phyloP scores from a whole-genome alignment of 2,888 invertebrate genomes.

The Prosopocoilus inquinatus region DNA sequence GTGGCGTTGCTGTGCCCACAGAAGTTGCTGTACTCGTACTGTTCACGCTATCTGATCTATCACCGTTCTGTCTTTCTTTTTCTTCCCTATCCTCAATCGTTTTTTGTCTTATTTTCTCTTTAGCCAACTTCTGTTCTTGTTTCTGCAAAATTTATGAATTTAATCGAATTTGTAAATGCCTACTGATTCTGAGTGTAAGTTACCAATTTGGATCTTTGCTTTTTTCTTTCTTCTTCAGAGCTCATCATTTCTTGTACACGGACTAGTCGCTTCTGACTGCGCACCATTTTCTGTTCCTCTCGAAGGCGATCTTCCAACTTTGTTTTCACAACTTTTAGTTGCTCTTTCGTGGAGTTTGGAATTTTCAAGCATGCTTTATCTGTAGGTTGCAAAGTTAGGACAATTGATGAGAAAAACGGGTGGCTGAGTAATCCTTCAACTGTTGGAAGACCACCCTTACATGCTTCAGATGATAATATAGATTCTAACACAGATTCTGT shows the following conservation, averaged over 20 bases:
- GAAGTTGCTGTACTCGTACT: conserved; percentile 59
- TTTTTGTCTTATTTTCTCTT: conserved; percentile 40
- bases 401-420: conserved; percentile 61
- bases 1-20: conserved; percentile 57
- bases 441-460: conserved; percentile 72
- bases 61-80: conserved; percentile 49
- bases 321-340: conserved; percentile 57
- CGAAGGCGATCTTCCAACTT: conserved; percentile 64
- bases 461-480: conserved; percentile 67
- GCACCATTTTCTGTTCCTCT: conserved; percentile 74
- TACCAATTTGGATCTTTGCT: conserved; percentile 51
- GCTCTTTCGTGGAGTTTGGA: conserved; percentile 67
- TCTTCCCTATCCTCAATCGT: conserved; percentile 47
- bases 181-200: neutral
- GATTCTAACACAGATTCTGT: conserved; percentile 63
- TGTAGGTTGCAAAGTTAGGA: conserved; percentile 46
- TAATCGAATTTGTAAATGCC: conserved; percentile 4
- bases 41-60: conserved; percentile 63
- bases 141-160: conserved; percentile 47
- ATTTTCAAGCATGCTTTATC: conserved; percentile 63
- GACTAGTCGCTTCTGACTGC: conserved; percentile 74
- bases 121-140: conserved; percentile 56
- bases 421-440: conserved; percentile 67
- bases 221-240: conserved; percentile 82
- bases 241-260: conserved; percentile 83